Evolutionary conservation across 1,140 invertebrate genomes (phyloP).

Genomic region (Gyrodactylus bullatarudis): DNA sequence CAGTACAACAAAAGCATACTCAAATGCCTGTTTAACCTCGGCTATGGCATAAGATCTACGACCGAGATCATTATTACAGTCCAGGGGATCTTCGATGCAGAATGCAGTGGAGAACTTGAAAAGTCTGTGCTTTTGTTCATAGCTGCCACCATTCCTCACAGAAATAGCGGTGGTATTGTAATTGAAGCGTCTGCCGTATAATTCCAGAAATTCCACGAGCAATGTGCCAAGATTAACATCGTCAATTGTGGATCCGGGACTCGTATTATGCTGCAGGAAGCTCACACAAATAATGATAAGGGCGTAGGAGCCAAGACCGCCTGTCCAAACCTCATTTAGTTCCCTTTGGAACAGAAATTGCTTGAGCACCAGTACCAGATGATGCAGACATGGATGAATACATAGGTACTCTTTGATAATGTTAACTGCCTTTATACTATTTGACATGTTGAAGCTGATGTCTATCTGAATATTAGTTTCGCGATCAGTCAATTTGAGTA

Average conservation of each 20-base stretch:
- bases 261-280: slow-evolving; percentile 38
- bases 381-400: slow-evolving; percentile 45
- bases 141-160: slow-evolving; percentile 61
- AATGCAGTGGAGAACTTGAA: slow-evolving; percentile 52
- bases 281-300: slow-evolving; percentile 89
- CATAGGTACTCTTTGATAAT: slow-evolving; percentile 38
- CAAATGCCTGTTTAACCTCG: slow-evolving; percentile 67
- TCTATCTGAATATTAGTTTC: slow-evolving; percentile 67
- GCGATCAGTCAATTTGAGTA: slow-evolving; percentile 77
- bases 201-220: slow-evolving; percentile 78
- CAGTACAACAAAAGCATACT: slow-evolving; percentile 56
- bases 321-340: slow-evolving; percentile 91
- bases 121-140: slow-evolving; percentile 67
- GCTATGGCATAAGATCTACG: slow-evolving; percentile 58
- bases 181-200: slow-evolving; percentile 82
- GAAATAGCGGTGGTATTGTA: slow-evolving; percentile 64
- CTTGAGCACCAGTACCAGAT: slow-evolving; percentile 75
- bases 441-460: slow-evolving; percentile 89
- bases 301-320: slow-evolving; percentile 89
- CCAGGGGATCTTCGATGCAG: slow-evolving; percentile 87
- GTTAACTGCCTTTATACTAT: slow-evolving; percentile 65
- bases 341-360: slow-evolving; percentile 80
- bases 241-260: not conserved
- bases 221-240: slow-evolving; percentile 54
- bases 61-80: slow-evolving; percentile 71